A percentile compares a stretch with the other conserved stretches of the same genome.
Conservation (phyloP, 2,888 invertebrate genomes). For the Acanthosepion pharaonis region DNA sequence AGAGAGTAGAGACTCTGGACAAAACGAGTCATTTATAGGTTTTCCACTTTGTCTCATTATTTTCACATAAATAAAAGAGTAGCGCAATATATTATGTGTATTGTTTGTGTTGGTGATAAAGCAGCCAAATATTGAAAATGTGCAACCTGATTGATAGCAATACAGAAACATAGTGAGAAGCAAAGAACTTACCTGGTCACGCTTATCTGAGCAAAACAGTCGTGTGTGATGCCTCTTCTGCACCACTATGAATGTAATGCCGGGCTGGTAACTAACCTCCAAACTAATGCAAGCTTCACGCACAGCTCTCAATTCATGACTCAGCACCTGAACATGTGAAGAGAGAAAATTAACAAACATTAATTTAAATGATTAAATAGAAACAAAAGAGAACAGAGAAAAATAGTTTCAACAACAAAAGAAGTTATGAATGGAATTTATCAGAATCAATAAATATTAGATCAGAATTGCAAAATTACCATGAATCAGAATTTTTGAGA, state of each 20-base stretch:
- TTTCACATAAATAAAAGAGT: too few relatives aligned
- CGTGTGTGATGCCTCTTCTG: constrained; percentile 99
- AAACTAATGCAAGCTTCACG: constrained; percentile 98
- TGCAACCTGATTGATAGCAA: too few relatives aligned
- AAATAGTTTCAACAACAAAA: background rate
- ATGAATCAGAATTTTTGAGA: too few relatives aligned
- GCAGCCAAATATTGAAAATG: too few relatives aligned
- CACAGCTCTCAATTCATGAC: constrained; percentile 97
- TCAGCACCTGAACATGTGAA: constrained; percentile 82
- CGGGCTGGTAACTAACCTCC: constrained; percentile 95
- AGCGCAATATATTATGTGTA: too few relatives aligned
- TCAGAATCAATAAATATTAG: too few relatives aligned
- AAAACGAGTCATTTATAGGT: too few relatives aligned
- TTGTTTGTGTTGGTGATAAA: too few relatives aligned
- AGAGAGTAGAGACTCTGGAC: too few relatives aligned
- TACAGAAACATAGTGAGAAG: background rate
- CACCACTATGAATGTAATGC: constrained; percentile 97
- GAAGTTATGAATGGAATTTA: background rate
- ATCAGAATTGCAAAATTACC: too few relatives aligned
- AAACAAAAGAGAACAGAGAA: background rate
- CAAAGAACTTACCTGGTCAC: constrained; percentile 80
- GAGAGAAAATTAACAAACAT: background rate
- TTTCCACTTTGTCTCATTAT: too few relatives aligned
- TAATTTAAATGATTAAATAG: background rate
- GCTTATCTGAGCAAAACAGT: constrained; percentile 98